Evolutionary conservation across 2,888 invertebrate species (phyloP).

Genomic region (Drosophila emarginata): DNA sequence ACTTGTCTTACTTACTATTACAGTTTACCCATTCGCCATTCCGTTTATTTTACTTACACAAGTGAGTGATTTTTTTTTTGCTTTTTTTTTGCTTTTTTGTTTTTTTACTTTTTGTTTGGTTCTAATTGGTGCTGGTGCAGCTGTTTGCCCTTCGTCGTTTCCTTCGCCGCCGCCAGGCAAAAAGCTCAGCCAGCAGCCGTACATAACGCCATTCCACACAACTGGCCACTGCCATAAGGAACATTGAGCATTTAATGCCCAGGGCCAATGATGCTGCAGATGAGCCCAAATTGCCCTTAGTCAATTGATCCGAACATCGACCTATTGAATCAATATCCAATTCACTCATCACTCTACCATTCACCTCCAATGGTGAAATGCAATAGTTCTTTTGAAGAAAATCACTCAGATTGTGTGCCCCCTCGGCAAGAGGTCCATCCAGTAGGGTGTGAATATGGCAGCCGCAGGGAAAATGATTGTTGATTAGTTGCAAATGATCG

Average conservation of each 20-base stretch:
- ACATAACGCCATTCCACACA: constrained; percentile 65
- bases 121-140: background rate
- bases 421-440: constrained; percentile 89
- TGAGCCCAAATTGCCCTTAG: constrained; percentile 86
- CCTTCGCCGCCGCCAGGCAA: constrained; percentile 58
- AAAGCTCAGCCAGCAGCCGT: constrained; percentile 49
- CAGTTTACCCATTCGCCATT: constrained; percentile 31
- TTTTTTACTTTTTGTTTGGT: background rate
- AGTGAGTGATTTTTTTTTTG: background rate
- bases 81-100: background rate
- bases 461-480: constrained; percentile 94
- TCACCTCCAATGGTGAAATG: constrained; percentile 92
- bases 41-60: constrained; percentile 4
- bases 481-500: constrained; percentile 87
- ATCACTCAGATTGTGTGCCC: constrained; percentile 85
- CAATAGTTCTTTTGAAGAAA: constrained; percentile 91
- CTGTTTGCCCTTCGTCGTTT: constrained; percentile 56
- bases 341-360: constrained; percentile 89
- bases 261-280: constrained; percentile 81
- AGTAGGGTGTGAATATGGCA: constrained; percentile 91
- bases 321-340: constrained; percentile 87
- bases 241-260: constrained; percentile 72
- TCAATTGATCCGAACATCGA: constrained; percentile 87
- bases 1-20: constrained; percentile 43
- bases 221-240: constrained; percentile 75